Evolutionary conservation across 2,797 vertebrate species (phyloP).

Genomic region (Antennarius maculatus): DNA sequence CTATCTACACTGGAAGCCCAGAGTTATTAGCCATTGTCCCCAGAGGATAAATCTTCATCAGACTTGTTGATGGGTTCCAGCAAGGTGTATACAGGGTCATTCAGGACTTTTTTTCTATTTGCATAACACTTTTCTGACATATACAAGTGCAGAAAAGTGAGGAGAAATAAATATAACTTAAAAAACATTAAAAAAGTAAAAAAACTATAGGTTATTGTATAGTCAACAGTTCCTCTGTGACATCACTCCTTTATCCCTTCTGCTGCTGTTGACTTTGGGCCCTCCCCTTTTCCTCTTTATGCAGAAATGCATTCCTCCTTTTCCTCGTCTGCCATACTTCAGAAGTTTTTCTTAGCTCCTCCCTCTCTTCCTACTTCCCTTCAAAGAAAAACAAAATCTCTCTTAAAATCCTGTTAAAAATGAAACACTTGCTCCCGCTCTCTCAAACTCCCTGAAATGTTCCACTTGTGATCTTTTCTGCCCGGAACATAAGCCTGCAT

Average conservation of each 20-base stretch:
- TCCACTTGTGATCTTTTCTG: conserved; percentile 16
- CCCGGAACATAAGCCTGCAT: conserved; percentile 1
- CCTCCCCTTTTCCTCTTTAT: conserved; percentile 47
- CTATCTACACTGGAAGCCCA: no score
- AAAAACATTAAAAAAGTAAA: neutral
- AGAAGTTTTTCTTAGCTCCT: conserved; percentile 32
- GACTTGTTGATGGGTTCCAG: no score
- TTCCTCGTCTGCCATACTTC: conserved; percentile 47
- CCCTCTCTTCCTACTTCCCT: conserved; percentile 35
- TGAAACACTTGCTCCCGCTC: neutral
- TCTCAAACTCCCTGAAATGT: conserved; percentile 2
- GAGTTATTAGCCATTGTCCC: no score
- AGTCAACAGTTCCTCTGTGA: conserved; percentile 6
- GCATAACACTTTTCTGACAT: no score
- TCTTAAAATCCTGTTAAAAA: neutral
- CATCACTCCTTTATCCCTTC: conserved; percentile 8
- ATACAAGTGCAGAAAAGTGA: neutral
- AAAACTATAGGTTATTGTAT: neutral
- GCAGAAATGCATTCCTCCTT: conserved; percentile 40
- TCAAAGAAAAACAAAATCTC: conserved; percentile 4
- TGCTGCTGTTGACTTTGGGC: conserved; percentile 17
- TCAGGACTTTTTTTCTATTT: no score
- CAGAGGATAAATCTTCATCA: no score
- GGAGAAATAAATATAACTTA: neutral
- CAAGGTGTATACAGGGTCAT: no score